Evolutionary conservation across 2,888 invertebrate species (phyloP).

Genomic region (Andrena chrysosceles): DNA sequence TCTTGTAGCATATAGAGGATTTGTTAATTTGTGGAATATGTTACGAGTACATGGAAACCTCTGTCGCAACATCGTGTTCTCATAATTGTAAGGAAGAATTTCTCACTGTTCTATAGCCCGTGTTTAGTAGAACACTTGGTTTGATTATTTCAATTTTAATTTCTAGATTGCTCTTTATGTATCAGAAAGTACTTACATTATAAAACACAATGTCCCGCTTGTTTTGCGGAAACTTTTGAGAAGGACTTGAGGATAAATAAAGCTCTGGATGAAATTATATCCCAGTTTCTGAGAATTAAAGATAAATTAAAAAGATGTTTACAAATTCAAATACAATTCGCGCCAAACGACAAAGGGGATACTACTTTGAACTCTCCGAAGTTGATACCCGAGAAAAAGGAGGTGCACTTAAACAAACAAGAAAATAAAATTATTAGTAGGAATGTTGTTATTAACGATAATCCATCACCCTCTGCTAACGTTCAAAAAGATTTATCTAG

Average conservation of each 20-base stretch:
- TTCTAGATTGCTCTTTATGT: slow-evolving; percentile 86
- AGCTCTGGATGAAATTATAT: slow-evolving; percentile 84
- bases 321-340: slow-evolving; percentile 15
- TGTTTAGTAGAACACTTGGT: background rate
- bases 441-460: background rate
- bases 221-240: slow-evolving; percentile 85
- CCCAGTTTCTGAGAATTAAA: slow-evolving; percentile 78
- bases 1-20: slow-evolving; percentile 84
- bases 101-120: background rate
- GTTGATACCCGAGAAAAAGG: background rate
- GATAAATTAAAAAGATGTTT: slow-evolving; percentile 75
- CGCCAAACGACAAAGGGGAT: background rate
- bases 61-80: slow-evolving; percentile 86
- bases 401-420: background rate
- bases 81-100: slow-evolving; percentile 85
- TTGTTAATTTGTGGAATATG: slow-evolving; percentile 85
- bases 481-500: slow-evolving; percentile 60
- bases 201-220: slow-evolving; percentile 85
- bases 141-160: slow-evolving; percentile 40
- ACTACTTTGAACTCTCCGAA: background rate
- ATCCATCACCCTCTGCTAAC: slow-evolving; percentile 34
- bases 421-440: slow-evolving; percentile 4
- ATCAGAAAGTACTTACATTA: slow-evolving; percentile 86
- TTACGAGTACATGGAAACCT: slow-evolving; percentile 85
- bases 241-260: slow-evolving; percentile 85